These are phyloP conservation scores for Sialis lutaria DNA, from an alignment of 2,888 invertebrate species.

Conservation along the genomic window DNA sequence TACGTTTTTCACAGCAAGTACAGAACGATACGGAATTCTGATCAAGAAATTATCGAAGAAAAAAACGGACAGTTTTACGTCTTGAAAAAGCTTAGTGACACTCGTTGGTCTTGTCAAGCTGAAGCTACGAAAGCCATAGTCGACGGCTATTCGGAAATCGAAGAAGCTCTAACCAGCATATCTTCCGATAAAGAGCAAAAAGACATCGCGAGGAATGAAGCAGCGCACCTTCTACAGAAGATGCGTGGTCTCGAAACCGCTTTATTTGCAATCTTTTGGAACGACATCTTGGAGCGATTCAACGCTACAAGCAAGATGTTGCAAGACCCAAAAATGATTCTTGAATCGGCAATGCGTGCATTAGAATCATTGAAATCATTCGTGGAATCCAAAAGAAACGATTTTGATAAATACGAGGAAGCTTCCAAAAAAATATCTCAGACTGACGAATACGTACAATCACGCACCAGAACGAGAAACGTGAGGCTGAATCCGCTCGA, in stretches of 20 bases:
- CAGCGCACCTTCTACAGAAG: constrained; percentile 10
- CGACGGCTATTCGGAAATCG: too few species aligned
- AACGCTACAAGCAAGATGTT: constrained; percentile 11
- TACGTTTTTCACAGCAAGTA: too few species aligned
- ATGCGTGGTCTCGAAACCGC: constrained; percentile 11
- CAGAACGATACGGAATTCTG: too few species aligned
- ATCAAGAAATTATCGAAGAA: too few species aligned
- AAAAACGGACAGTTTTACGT: too few species aligned
- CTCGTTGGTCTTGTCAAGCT: too few species aligned
- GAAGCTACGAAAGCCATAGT: too few species aligned
- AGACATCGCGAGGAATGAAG: constrained; percentile 9
- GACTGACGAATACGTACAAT: constrained; percentile 8
- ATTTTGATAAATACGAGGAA: constrained; percentile 12
- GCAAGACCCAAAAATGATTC: constrained; percentile 11
- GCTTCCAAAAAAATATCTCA: constrained; percentile 10
- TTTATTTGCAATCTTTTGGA: constrained; percentile 18
- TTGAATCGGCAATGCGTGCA: constrained; percentile 11
- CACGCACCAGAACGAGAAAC: constrained; percentile 10
- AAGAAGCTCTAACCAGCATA: too few species aligned
- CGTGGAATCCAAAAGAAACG: constrained; percentile 11
- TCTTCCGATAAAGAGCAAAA: too few species aligned
- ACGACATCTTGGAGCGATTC: constrained; percentile 13
- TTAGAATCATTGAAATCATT: constrained; percentile 13
- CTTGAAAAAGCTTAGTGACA: too few species aligned
- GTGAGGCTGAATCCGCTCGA: constrained; percentile 11